Evolutionary conservation across 2,888 invertebrate species (phyloP).

Genomic region (Eupithecia vulgata): DNA sequence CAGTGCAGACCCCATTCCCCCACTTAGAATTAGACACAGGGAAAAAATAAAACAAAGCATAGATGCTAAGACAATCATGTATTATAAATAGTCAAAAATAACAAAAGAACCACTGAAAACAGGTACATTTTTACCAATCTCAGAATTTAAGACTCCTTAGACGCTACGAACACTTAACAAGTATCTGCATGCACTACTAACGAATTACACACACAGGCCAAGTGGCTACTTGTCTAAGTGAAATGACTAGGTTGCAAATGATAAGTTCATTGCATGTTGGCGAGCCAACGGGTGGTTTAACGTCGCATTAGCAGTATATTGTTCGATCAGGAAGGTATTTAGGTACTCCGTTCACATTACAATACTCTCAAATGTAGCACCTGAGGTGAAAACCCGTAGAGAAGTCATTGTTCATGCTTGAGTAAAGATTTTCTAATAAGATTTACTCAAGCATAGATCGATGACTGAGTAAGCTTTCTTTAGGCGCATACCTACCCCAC

Average conservation of each 20-base stretch:
- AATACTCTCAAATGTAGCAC: slow-evolving; percentile 12
- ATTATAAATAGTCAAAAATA: slow-evolving; percentile 84
- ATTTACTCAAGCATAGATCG: neutral
- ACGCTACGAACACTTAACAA: slow-evolving; percentile 82
- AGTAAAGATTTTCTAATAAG: neutral
- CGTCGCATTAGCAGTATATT: slow-evolving; percentile 51
- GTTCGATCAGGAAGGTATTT: slow-evolving; percentile 43
- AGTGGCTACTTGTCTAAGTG: slow-evolving; percentile 73
- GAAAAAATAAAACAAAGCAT: slow-evolving; percentile 59
- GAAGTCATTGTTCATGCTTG: neutral
- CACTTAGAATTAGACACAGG: no score
- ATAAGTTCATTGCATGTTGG: slow-evolving; percentile 55
- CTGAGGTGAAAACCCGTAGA: neutral
- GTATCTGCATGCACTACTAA: slow-evolving; percentile 80
- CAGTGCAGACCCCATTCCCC: no score
- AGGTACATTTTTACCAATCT: slow-evolving; percentile 82
- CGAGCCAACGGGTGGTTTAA: slow-evolving; percentile 38
- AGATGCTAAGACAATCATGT: slow-evolving; percentile 84
- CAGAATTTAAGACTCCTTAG: slow-evolving; percentile 80
- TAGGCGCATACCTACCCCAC: no score
- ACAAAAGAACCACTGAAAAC: slow-evolving; percentile 83
- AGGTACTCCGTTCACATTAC: slow-evolving; percentile 22
- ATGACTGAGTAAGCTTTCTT: neutral
- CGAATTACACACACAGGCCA: slow-evolving; percentile 63
- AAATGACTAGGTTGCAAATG: slow-evolving; percentile 82